Conservation (phyloP, 2,888 invertebrate species). For the Apoda limacodes region DNA sequence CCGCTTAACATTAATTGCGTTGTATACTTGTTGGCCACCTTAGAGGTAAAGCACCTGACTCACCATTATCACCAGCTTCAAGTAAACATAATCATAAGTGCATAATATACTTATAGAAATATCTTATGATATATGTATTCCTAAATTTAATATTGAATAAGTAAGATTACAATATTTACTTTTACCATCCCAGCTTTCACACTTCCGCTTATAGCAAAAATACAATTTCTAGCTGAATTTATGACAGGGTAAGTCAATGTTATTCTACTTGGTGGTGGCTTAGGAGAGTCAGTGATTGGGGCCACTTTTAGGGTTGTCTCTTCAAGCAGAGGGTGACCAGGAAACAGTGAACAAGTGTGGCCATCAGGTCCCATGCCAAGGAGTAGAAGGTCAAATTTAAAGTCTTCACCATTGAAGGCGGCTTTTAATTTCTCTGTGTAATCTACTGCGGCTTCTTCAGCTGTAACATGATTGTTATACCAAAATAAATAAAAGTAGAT, state of each 20-base stretch:
- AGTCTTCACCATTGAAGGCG: constrained; percentile 67
- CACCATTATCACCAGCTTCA: no score
- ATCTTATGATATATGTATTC: no score
- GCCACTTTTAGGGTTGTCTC: constrained; percentile 80
- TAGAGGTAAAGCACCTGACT: no score
- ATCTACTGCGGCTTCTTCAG: constrained; percentile 79
- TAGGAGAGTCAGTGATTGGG: constrained; percentile 92
- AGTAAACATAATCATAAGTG: no score
- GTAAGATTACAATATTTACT: constrained; percentile 53
- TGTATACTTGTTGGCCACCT: no score
- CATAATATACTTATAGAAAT: no score
- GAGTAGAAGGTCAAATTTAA: constrained; percentile 86
- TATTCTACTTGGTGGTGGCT: constrained; percentile 91
- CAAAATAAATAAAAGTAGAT: no score
- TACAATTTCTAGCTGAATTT: constrained; percentile 84
- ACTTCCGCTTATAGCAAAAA: constrained; percentile 87
- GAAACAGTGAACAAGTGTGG: constrained; percentile 97
- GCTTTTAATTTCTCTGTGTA: constrained; percentile 76
- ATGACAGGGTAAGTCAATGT: constrained; percentile 93
- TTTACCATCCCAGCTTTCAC: constrained; percentile 91
- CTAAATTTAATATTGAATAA: background rate
- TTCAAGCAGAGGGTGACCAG: constrained; percentile 76
- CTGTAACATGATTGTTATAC: no score
- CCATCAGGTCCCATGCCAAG: constrained; percentile 99
- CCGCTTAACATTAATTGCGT: no score